Evolutionary conservation across 2,888 invertebrate genomes (phyloP).

Genomic region (Heteromyza rotundicornis): DNA sequence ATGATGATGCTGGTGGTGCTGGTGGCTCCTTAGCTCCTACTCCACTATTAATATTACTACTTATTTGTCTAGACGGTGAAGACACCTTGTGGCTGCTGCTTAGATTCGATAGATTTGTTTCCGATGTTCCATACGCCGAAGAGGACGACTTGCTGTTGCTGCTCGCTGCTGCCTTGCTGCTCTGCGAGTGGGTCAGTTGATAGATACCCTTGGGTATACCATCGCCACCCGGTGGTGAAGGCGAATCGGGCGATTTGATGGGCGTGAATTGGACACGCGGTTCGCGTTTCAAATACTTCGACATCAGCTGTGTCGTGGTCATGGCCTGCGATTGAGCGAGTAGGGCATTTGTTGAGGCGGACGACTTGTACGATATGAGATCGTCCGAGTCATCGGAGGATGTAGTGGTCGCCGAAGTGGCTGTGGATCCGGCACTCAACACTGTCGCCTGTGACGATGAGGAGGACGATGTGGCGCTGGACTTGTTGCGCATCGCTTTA

Average conservation of each 20-base stretch:
- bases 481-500: conserved; percentile 55
- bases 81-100: conserved; percentile 43
- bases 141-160: no score
- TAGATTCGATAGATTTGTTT: conserved; percentile 33
- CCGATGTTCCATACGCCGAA: conserved; percentile 28
- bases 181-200: conserved; percentile 52
- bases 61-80: conserved; percentile 54
- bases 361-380: conserved; percentile 58
- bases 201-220: conserved; percentile 55
- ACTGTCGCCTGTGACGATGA: conserved; percentile 59
- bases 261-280: conserved; percentile 60
- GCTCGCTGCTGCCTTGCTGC: conserved; percentile 34
- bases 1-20: conserved; percentile 33
- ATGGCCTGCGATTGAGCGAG: conserved; percentile 61
- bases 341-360: conserved; percentile 57
- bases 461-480: conserved; percentile 57
- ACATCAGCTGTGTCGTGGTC: conserved; percentile 61
- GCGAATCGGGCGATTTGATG: conserved; percentile 58
- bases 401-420: conserved; percentile 56
- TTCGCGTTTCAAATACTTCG: conserved; percentile 59
- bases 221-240: conserved; percentile 55
- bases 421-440: conserved; percentile 57
- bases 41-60: conserved; percentile 35
- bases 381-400: conserved; percentile 60
- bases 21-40: conserved; percentile 22